Conservation (phyloP, 2,113 vertebrate species). For the Edolisoma coerulescens region DNA sequence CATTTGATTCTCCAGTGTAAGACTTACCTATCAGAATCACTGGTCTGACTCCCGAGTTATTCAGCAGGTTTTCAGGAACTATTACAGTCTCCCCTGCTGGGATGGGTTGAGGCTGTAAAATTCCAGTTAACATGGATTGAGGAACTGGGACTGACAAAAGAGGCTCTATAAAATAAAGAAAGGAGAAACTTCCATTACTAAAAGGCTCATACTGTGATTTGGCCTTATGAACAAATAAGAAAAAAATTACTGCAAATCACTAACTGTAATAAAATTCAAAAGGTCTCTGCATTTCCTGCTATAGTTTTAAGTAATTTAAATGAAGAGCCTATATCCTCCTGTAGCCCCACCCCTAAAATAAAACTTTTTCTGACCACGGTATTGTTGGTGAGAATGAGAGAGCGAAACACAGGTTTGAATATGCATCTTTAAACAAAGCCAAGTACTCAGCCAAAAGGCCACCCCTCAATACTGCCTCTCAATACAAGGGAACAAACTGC, state of each 20-base stretch:
- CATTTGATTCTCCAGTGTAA: neutral
- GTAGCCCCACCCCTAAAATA: slow-evolving; percentile 2
- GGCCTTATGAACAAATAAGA: slow-evolving; percentile 50
- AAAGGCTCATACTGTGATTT: slow-evolving; percentile 67
- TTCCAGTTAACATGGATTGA: slow-evolving; percentile 79
- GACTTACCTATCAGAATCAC: slow-evolving; percentile 94
- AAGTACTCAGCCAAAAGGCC: slow-evolving; percentile 26
- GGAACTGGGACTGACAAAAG: slow-evolving; percentile 80
- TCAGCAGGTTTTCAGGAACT: slow-evolving; percentile 94
- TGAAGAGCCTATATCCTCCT: slow-evolving; percentile 16
- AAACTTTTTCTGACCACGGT: slow-evolving; percentile 13
- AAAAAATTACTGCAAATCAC: slow-evolving; percentile 34
- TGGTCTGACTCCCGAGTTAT: slow-evolving; percentile 90
- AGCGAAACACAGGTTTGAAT: slow-evolving; percentile 26
- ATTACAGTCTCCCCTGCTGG: slow-evolving; percentile 93
- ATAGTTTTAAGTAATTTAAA: slow-evolving; percentile 53
- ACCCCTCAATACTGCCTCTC: neutral
- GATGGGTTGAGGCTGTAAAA: slow-evolving; percentile 93
- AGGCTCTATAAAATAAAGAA: slow-evolving; percentile 77
- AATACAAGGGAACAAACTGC: neutral
- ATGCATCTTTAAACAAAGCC: slow-evolving; percentile 44
- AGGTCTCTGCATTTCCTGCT: slow-evolving; percentile 59
- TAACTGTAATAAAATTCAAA: slow-evolving; percentile 67
- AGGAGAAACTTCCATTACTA: slow-evolving; percentile 43
- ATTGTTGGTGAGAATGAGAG: slow-evolving; percentile 1